Base-by-base conservation (phyloP, 1,140 invertebrate genomes). In the Drosophila rufa region DNA sequence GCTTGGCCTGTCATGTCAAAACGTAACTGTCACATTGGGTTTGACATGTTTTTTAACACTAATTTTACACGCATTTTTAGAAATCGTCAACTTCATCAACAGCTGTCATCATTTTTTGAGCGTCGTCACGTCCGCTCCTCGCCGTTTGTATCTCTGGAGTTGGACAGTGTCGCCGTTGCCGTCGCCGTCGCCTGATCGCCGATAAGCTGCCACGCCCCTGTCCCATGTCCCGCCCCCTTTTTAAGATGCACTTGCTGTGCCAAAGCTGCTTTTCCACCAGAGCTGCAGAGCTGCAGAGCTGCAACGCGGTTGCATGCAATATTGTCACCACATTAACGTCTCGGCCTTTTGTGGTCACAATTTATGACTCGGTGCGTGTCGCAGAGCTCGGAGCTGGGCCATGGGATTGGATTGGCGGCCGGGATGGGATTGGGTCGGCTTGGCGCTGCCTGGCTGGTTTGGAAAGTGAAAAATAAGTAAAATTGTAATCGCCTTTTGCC, bases 11-110 rank as follows among this genome's bases (percentile, higher is more conserved):
- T 76, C 82, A 78, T 80, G 84, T 87, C 84, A 87, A 90, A 90
- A 89, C 78, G 78, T 90, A 85, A 89, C 86, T 90, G 85, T 90
- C 85, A 70, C 68, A 85, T 90, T 87, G 84, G 53, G 81, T 90
- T 79, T 90, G 85, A 90, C 85, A 90, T 90, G 85, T 90, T 90
- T 90, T 85, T 90, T 82, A 90, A 90, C 85, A 90, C 85, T 85
- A 85, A 90, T 90, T 90, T 90, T 90, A 90, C 85, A 90, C 84
- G 85, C 85, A 90, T 90, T 85, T 90, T 90, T 90, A 90, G 85
- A 90, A 91, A 90, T 90, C 85, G 85, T 90, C 85, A 90, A 85
- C 85, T 89, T 90, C 84, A 90, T 89, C 84, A 89, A 62, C 84
- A 81, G 85, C 84, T 90, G 84, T 90, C 85, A 89, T 84, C 84